Percentiles rank a stretch among this genome's conserved stretches.
phyloP scores from a whole-genome alignment of 2,888 invertebrate species.

The Oxyteleia sp. region DNA sequence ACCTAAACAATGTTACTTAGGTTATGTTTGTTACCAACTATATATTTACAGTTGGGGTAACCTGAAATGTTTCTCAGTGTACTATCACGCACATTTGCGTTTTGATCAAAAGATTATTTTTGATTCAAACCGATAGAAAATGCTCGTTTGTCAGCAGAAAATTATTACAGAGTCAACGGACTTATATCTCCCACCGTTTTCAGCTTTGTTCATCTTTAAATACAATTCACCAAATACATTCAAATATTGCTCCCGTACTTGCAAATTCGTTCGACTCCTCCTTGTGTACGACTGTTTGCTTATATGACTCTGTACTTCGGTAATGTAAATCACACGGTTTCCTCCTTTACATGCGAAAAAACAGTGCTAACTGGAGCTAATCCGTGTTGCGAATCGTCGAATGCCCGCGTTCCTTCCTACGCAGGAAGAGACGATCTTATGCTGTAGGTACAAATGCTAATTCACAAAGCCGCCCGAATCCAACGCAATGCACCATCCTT shows the following conservation, averaged over 20 bases:
- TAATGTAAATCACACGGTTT: slow-evolving; percentile 52
- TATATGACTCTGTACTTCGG: slow-evolving; percentile 45
- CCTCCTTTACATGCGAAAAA: slow-evolving; percentile 55
- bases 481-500: too few species aligned
- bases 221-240: slow-evolving; percentile 5
- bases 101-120: too few species aligned
- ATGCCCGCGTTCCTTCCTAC: slow-evolving; percentile 53
- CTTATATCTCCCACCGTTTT: neutral
- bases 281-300: slow-evolving; percentile 18
- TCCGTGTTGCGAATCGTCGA: slow-evolving; percentile 65
- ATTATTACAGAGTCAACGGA: too few species aligned
- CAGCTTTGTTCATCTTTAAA: neutral
- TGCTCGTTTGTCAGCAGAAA: too few species aligned
- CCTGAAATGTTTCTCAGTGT: too few species aligned
- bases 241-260: slow-evolving; percentile 1
- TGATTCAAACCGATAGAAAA: too few species aligned
- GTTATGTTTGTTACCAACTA: too few species aligned
- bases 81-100: too few species aligned
- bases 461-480: too few species aligned
- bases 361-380: slow-evolving; percentile 65
- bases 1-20: too few species aligned
- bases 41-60: too few species aligned
- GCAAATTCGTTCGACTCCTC: slow-evolving; percentile 17
- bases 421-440: slow-evolving; percentile 49
- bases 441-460: slow-evolving; percentile 28